Percentiles rank a stretch among this genome's conserved stretches.
phyloP scores from a whole-genome alignment of 2,797 vertebrate species.

The Myotis pilosus region DNA sequence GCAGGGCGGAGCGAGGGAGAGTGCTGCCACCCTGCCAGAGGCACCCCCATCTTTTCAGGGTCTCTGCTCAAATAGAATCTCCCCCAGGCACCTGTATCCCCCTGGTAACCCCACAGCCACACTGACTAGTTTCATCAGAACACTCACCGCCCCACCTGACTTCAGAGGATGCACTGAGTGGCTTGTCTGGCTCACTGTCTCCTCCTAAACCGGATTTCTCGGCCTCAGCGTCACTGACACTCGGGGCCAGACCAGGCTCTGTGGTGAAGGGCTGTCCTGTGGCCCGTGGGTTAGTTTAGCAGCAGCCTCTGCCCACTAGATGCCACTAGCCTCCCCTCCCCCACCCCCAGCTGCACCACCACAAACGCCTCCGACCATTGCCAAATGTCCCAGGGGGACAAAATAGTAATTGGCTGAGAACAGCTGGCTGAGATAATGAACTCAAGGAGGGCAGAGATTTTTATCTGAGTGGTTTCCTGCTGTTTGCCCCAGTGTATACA shows the following conservation, averaged over 20 bases:
- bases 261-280: too few species aligned
- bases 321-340: too few species aligned
- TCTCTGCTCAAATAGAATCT: neutral
- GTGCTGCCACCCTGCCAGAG: neutral
- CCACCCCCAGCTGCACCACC: neutral
- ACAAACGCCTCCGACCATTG: neutral
- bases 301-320: neutral
- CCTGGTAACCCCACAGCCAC: rapidly evolving
- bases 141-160: neutral
- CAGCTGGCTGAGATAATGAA: neutral
- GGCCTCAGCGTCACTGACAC: rapidly evolving
- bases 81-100: neutral
- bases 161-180: neutral
- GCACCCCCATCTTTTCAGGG: neutral
- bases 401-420: neutral
- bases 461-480: neutral
- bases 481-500: neutral
- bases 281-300: rapidly evolving
- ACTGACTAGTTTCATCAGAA: neutral
- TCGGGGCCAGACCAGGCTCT: neutral
- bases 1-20: rapidly evolving
- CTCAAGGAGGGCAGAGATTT: neutral
- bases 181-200: neutral
- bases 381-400: neutral
- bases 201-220: neutral